Conservation (phyloP, 2,888 invertebrate species). For the Masnerella sp. region DNA sequence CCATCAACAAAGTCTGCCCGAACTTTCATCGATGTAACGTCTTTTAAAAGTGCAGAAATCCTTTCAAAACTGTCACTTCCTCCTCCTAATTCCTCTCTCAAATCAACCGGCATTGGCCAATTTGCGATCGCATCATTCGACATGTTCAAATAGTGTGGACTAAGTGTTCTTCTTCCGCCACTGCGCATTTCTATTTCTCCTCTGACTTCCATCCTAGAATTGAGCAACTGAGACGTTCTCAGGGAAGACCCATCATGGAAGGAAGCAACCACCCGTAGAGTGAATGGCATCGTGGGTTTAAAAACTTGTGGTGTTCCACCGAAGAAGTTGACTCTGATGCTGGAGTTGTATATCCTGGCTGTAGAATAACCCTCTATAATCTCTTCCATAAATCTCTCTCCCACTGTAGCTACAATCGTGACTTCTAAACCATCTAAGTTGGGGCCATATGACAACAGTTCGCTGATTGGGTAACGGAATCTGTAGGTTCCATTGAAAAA, state of each 20-base stretch:
- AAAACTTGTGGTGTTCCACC: slow-evolving; percentile 96
- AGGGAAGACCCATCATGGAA: slow-evolving; percentile 94
- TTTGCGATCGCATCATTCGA: slow-evolving; percentile 85
- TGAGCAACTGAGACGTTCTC: slow-evolving; percentile 81
- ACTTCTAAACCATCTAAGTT: slow-evolving; percentile 88
- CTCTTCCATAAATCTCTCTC: slow-evolving; percentile 92
- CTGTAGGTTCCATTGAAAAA: slow-evolving; percentile 92
- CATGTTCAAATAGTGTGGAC: slow-evolving; percentile 81
- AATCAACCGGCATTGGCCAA: slow-evolving; percentile 90
- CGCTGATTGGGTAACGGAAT: slow-evolving; percentile 91
- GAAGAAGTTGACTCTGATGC: slow-evolving; percentile 88
- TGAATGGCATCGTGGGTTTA: slow-evolving; percentile 96
- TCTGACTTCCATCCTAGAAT: slow-evolving; percentile 84
- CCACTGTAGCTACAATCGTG: slow-evolving; percentile 90
- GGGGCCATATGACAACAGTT: slow-evolving; percentile 83
- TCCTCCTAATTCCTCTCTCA: slow-evolving; percentile 83
- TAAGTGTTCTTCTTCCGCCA: slow-evolving; percentile 84
- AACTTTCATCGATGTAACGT: slow-evolving; percentile 83
- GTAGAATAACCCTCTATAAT: slow-evolving; percentile 91
- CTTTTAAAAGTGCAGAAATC: slow-evolving; percentile 82
- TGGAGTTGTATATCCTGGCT: slow-evolving; percentile 92
- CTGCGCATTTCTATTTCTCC: slow-evolving; percentile 81
- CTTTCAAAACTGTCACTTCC: slow-evolving; percentile 80
- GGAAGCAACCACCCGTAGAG: slow-evolving; percentile 88
- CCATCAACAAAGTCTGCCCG: slow-evolving; percentile 85